Evolutionary conservation across 2,888 invertebrate genomes (phyloP).

Genomic region (Lasioglossum vierecki): DNA sequence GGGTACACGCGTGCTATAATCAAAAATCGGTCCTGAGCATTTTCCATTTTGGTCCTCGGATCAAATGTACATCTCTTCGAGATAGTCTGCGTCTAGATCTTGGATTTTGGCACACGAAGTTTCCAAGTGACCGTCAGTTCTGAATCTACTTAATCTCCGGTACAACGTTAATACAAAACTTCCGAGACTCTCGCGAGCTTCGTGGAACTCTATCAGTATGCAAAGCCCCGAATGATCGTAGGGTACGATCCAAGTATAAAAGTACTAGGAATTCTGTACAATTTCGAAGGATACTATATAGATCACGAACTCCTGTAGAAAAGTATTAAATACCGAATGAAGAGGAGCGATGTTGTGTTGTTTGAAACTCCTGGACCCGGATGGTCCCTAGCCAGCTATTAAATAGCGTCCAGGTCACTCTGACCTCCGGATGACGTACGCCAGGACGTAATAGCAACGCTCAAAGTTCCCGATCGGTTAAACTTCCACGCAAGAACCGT

Average conservation of each 20-base stretch:
- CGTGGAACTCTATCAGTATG: neutral
- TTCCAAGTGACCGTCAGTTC: neutral
- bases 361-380: neutral
- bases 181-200: neutral
- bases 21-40: neutral
- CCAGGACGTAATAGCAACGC: neutral
- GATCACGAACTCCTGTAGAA: neutral
- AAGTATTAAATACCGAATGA: neutral
- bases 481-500: neutral
- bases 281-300: neutral
- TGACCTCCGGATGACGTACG: neutral
- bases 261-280: neutral
- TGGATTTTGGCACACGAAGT: neutral
- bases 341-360: neutral
- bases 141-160: neutral
- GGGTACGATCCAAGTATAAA: neutral
- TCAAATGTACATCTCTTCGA: neutral
- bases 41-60: neutral
- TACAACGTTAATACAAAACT: neutral
- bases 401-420: neutral
- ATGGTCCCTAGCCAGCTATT: neutral
- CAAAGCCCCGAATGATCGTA: neutral
- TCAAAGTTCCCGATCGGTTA: neutral
- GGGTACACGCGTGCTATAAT: slow-evolving; percentile 7
- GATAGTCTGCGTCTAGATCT: neutral